Percentiles rank a stretch among this genome's conserved stretches.
Evolutionary conservation across 2,113 vertebrate genomes (phyloP).

Genomic region (Eptesicus fuscus): DNA sequence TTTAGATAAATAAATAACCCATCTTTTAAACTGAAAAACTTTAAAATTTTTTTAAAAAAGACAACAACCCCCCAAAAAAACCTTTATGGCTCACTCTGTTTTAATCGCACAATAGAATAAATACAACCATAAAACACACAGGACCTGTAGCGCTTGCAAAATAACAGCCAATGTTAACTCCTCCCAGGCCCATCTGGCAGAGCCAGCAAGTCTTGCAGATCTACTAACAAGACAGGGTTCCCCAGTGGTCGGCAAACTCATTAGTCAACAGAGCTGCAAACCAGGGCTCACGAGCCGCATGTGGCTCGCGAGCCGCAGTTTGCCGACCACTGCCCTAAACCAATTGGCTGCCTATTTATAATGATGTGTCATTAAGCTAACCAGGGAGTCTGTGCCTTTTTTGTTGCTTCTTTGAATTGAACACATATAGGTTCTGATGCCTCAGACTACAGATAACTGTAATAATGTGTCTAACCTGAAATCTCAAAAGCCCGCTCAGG

Average conservation of each 20-base stretch:
- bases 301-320: too few relatives aligned
- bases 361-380: neutral
- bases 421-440: neutral
- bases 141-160: neutral
- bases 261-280: too few relatives aligned
- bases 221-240: neutral
- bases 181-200: neutral
- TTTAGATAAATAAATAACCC: neutral
- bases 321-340: neutral
- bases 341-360: neutral
- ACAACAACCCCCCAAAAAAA: neutral
- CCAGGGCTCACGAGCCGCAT: too few relatives aligned
- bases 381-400: neutral
- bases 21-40: neutral
- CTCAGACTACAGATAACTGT: slow-evolving; percentile 6
- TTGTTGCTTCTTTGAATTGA: neutral
- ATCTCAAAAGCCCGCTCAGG: neutral
- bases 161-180: neutral
- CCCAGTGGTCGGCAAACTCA: too few relatives aligned
- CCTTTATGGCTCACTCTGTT: neutral
- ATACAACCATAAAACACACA: neutral
- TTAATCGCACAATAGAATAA: neutral
- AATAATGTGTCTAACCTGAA: neutral
- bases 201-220: neutral
- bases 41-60: neutral